Percentiles rank a stretch among this genome's conserved stretches.
These are phyloP conservation scores for Eilema sororculum DNA, from an alignment of 2,888 invertebrate genomes.

Conservation along the genomic window DNA sequence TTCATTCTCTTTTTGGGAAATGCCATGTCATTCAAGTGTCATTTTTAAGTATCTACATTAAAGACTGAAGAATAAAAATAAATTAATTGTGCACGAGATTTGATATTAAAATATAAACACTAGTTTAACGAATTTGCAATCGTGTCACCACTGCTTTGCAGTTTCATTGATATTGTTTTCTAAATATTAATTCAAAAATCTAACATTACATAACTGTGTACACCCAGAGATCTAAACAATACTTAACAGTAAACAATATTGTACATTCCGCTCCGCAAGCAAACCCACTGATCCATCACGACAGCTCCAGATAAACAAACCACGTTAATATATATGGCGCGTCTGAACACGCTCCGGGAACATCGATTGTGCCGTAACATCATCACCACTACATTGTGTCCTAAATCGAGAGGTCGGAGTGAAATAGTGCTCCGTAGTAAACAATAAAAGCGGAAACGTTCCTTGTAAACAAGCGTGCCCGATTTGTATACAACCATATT, in stretches of 20 bases:
- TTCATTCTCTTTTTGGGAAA: background rate
- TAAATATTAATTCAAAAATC: no score
- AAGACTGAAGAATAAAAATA: no score
- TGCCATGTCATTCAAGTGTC: background rate
- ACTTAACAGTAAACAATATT: background rate
- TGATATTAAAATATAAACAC: no score
- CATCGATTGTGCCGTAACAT: slow-evolving; percentile 30
- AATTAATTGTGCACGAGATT: no score
- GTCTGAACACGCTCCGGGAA: slow-evolving; percentile 20
- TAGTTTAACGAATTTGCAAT: no score
- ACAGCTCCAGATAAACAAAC: slow-evolving; percentile 28
- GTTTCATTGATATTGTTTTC: background rate
- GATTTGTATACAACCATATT: slow-evolving; percentile 30
- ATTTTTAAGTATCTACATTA: no score
- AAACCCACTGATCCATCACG: slow-evolving; percentile 11
- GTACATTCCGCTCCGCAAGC: background rate
- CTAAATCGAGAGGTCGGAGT: slow-evolving; percentile 17
- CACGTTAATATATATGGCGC: slow-evolving; percentile 20
- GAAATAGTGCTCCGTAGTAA: background rate
- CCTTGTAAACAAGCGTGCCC: slow-evolving; percentile 25
- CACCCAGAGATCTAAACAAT: background rate
- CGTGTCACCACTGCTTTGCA: background rate
- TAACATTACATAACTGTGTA: background rate
- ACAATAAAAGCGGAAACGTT: slow-evolving; percentile 12
- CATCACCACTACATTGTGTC: slow-evolving; percentile 20